Base-by-base conservation (phyloP, 2,888 invertebrate species). In the Heliconius cydno region DNA sequence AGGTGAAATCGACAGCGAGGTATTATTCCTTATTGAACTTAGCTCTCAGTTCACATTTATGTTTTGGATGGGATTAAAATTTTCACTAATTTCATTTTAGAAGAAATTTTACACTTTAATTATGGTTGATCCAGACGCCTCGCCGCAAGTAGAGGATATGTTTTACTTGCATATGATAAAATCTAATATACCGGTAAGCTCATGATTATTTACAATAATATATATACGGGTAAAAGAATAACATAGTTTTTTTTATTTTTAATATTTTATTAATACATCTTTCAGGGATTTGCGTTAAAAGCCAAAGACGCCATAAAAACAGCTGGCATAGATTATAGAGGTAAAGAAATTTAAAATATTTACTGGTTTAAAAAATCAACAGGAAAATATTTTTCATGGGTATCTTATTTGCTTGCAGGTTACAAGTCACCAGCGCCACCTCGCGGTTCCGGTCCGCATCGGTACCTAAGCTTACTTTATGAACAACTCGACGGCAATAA, bases 111-210 rank as follows among this genome's bases (percentile, higher is more conserved):
- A 95, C 85, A 92, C 95, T 0, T 84, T 95, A 63, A 84, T 95
- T n/a, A 87, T 95, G 88, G 87, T 94, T 1, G 95, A 95, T 82
- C 94, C 95, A 10, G 95, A 95, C 83, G 95, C 94, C 15, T 90
- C 95, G 0, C 93, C 94, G 22, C 92, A 93, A 84, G 80, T 88
- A 7, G 92, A 93, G 5, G 94, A 94, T 41, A 91, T 94, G 84
- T 95, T 94, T 86, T 95, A 89, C 83, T 85, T 95, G 79, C 95
- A 95, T 83, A 92, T 95, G 93, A 84, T 95, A 71, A 95, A 94
- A 82, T 92, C 94, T 6, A 95, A 95, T 84, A 90, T 95, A 82
- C 93, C 94, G 52, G 95, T 95, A 87, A 92, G 94, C n/a, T 90
- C 83, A 34, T 34, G 2, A 60, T 66, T 12, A 22, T 41, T 65